Conservation (phyloP, 2,888 invertebrate species). For the Hypolimnas misippus region DNA sequence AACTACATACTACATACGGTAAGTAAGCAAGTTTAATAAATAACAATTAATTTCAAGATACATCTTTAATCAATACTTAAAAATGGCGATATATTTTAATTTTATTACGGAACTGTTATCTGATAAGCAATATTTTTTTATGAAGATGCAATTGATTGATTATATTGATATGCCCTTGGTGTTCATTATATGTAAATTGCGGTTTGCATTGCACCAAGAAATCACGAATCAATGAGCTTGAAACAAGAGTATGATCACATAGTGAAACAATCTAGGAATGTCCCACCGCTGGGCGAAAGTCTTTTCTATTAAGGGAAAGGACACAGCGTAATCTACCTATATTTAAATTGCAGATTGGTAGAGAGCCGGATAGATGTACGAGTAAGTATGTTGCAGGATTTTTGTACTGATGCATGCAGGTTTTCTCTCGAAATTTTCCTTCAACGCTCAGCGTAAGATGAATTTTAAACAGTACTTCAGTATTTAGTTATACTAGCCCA, state of each 20-base stretch:
- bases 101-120: slow-evolving; percentile 4
- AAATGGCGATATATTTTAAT: not conserved
- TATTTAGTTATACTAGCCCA: not conserved
- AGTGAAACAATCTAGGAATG: too few relatives aligned
- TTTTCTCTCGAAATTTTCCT: too few relatives aligned
- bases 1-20: too few relatives aligned
- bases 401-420: too few relatives aligned
- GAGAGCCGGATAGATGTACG: too few relatives aligned
- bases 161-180: not conserved
- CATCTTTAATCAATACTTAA: not conserved
- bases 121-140: not conserved
- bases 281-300: too few relatives aligned
- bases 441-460: not conserved
- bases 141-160: slow-evolving; percentile 6
- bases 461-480: not conserved
- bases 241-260: too few relatives aligned
- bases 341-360: too few relatives aligned
- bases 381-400: too few relatives aligned
- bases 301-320: not conserved
- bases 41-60: not conserved
- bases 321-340: too few relatives aligned
- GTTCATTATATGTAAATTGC: not conserved
- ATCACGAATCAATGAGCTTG: not conserved
- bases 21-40: too few relatives aligned
- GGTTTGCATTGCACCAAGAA: not conserved